phyloP scores from a whole-genome alignment of 2,888 invertebrate species.

The Electrophaes corylata region DNA sequence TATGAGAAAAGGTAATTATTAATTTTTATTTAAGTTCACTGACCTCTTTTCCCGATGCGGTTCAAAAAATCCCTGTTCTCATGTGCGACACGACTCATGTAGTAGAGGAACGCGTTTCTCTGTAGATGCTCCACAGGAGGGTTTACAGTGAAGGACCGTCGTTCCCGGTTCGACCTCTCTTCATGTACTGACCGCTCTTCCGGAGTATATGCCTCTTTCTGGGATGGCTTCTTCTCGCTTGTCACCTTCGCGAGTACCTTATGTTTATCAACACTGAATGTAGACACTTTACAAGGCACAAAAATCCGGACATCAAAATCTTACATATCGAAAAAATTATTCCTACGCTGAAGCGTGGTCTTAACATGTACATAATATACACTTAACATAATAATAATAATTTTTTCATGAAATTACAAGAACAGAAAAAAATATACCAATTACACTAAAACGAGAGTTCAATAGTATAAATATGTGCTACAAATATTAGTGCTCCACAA shows the following conservation, averaged over 20 bases:
- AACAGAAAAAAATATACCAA: too few species aligned
- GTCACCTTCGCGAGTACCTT: slow-evolving; percentile 19
- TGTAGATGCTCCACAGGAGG: slow-evolving; percentile 69
- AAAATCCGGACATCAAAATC: neutral
- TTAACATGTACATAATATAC: too few species aligned
- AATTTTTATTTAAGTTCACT: slow-evolving; percentile 36
- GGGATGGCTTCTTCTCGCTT: neutral
- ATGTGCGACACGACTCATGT: slow-evolving; percentile 58
- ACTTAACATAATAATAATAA: too few species aligned
- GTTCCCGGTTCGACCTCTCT: slow-evolving; percentile 52
- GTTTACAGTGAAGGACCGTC: slow-evolving; percentile 68
- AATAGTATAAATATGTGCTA: slow-evolving; percentile 1
- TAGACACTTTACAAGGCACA: slow-evolving; percentile 5
- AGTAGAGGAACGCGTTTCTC: slow-evolving; percentile 61
- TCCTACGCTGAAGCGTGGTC: neutral
- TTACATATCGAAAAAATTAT: neutral
- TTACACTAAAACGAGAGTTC: neutral
- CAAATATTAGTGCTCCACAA: slow-evolving; percentile 3
- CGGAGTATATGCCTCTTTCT: neutral
- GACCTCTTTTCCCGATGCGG: slow-evolving; percentile 74
- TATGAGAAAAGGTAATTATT: neutral
- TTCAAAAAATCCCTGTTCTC: slow-evolving; percentile 67
- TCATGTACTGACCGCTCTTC: slow-evolving; percentile 56
- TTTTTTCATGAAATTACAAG: too few species aligned
- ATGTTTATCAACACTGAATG: slow-evolving; percentile 27